These are phyloP conservation scores for Dasypolia templi DNA, from an alignment of 2,888 invertebrate species.

Conservation along the genomic window DNA sequence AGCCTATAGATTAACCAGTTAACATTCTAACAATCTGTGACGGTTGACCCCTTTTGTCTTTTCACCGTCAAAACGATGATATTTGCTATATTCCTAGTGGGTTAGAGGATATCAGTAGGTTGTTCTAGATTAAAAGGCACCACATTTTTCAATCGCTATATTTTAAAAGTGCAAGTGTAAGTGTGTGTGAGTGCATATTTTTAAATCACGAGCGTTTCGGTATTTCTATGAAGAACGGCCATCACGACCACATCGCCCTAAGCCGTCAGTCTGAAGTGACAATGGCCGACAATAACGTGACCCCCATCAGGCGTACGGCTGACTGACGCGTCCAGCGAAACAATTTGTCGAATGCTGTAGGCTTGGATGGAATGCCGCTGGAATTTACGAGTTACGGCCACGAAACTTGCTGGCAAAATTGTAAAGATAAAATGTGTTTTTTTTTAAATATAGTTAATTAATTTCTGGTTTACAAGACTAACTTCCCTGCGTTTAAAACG, in stretches of 20 bases:
- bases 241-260: conserved; percentile 7
- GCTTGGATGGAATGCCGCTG: conserved; percentile 38
- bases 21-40: no score
- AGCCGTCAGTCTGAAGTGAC: conserved; percentile 31
- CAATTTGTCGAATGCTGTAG: conserved; percentile 60
- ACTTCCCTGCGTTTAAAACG: background rate
- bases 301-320: conserved; percentile 48
- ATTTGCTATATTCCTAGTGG: no score
- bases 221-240: conserved; percentile 8
- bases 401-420: conserved; percentile 9
- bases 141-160: background rate
- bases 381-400: conserved; percentile 37
- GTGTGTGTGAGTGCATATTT: no score
- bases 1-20: no score
- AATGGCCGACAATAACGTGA: conserved; percentile 38
- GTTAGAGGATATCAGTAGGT: background rate
- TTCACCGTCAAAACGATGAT: no score
- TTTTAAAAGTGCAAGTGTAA: no score
- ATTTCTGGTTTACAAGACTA: background rate
- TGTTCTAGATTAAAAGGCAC: background rate
- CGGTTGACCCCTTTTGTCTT: no score
- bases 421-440: background rate
- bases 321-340: conserved; percentile 47
- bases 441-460: background rate
- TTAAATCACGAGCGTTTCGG: background rate